Evolutionary conservation across 2,113 vertebrate species (phyloP).

Genomic region (Strigops habroptila): DNA sequence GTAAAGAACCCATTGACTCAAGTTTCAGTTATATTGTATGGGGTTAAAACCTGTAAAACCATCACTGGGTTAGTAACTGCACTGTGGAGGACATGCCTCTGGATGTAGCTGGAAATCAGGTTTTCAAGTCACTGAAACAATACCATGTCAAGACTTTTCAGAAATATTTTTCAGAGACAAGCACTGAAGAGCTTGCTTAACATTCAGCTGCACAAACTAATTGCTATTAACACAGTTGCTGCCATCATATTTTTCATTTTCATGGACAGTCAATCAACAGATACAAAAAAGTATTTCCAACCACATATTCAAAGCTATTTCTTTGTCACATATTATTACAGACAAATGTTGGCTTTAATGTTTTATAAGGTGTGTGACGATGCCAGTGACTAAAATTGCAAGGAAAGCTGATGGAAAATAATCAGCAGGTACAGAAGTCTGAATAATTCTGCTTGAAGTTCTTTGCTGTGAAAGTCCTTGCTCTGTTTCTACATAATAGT

Average conservation of each 20-base stretch:
- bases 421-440: not conserved
- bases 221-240: not conserved
- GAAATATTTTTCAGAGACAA: not conserved
- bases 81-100: not conserved
- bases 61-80: not conserved
- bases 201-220: not conserved
- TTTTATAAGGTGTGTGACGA: not conserved
- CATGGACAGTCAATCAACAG: not conserved
- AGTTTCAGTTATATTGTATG: not conserved
- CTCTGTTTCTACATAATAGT: not conserved
- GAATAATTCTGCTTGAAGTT: not conserved
- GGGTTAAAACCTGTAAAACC: not conserved
- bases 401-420: slow-evolving; percentile 8
- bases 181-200: not conserved
- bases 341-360: not conserved
- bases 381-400: not conserved
- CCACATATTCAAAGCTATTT: not conserved
- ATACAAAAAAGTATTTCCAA: not conserved
- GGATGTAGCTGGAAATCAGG: not conserved
- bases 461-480: not conserved
- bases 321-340: not conserved
- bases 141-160: not conserved
- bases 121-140: not conserved
- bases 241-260: not conserved
- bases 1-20: not conserved